These are phyloP conservation scores for Malurus cyaneus DNA, from an alignment of 2,113 vertebrate species.

Conservation along the genomic window DNA sequence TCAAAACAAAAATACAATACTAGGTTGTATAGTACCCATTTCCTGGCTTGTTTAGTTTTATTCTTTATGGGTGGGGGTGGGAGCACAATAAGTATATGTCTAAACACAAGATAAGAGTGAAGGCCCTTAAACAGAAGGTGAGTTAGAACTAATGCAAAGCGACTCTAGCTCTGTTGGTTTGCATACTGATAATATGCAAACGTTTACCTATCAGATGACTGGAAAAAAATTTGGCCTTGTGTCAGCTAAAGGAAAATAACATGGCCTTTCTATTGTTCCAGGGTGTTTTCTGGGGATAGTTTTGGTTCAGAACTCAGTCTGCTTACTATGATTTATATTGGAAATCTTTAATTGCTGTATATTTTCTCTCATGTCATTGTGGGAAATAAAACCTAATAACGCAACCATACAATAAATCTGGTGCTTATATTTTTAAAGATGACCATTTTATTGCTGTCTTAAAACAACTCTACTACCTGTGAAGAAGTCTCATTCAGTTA, in stretches of 20 bases:
- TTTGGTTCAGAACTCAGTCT: slow-evolving; percentile 13
- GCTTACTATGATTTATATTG: slow-evolving; percentile 14
- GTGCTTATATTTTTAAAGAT: slow-evolving; percentile 29
- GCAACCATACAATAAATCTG: slow-evolving; percentile 27
- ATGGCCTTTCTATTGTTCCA: background rate
- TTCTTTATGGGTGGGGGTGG: background rate
- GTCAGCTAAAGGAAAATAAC: background rate
- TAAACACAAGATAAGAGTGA: background rate
- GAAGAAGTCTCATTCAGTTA: slow-evolving; percentile 59
- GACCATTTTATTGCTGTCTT: slow-evolving; percentile 56
- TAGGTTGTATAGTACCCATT: background rate
- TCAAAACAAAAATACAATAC: background rate
- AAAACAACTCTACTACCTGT: slow-evolving; percentile 60
- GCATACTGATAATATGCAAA: background rate
- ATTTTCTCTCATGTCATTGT: slow-evolving; percentile 21
- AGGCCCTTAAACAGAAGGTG: background rate
- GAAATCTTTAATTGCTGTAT: slow-evolving; percentile 33
- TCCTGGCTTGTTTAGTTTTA: background rate
- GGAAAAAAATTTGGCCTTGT: background rate
- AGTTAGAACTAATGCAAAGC: background rate
- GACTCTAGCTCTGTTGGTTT: background rate
- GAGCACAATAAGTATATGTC: background rate
- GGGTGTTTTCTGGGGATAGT: background rate
- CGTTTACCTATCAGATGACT: background rate
- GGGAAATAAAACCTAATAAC: slow-evolving; percentile 35